A percentile compares a stretch with the other conserved stretches of the same genome.
phyloP scores from a whole-genome alignment of 2,888 invertebrate species.

The Ochropleura leucogaster region DNA sequence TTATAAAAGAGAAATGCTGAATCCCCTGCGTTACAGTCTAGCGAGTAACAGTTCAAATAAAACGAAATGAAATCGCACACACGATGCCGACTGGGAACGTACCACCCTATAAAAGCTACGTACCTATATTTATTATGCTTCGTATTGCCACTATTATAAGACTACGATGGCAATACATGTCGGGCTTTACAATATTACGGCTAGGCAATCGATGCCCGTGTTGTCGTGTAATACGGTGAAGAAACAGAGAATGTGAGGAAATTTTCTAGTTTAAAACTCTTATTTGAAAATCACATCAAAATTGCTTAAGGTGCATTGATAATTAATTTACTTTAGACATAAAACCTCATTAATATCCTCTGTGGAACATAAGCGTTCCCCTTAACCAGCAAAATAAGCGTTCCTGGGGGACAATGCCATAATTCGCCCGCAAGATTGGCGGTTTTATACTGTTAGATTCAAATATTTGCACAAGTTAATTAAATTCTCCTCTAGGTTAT shows the following conservation, averaged over 20 bases:
- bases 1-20: conserved; percentile 59
- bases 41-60: conserved; percentile 78
- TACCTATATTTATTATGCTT: conserved; percentile 68
- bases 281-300: not conserved
- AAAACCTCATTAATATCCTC: conserved; percentile 20
- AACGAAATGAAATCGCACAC: conserved; percentile 79
- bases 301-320: not conserved
- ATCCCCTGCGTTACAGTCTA: conserved; percentile 70
- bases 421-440: conserved; percentile 37
- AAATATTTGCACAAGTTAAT: conserved; percentile 56
- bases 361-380: not conserved
- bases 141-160: conserved; percentile 74
- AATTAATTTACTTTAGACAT: conserved; percentile 5
- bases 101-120: conserved; percentile 69
- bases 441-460: conserved; percentile 41
- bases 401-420: conserved; percentile 42
- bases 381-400: conserved; percentile 35
- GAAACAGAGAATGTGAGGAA: not conserved
- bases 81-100: conserved; percentile 68
- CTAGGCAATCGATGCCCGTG: conserved; percentile 65
- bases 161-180: conserved; percentile 76
- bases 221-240: conserved; percentile 26
- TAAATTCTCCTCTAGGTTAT: conserved; percentile 53
- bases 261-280: not conserved
- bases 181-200: conserved; percentile 71